Percentiles rank a stretch among this genome's conserved stretches.
These are phyloP conservation scores for Prolemur simus DNA, from an alignment of 2,113 vertebrate species.

Conservation along the genomic window DNA sequence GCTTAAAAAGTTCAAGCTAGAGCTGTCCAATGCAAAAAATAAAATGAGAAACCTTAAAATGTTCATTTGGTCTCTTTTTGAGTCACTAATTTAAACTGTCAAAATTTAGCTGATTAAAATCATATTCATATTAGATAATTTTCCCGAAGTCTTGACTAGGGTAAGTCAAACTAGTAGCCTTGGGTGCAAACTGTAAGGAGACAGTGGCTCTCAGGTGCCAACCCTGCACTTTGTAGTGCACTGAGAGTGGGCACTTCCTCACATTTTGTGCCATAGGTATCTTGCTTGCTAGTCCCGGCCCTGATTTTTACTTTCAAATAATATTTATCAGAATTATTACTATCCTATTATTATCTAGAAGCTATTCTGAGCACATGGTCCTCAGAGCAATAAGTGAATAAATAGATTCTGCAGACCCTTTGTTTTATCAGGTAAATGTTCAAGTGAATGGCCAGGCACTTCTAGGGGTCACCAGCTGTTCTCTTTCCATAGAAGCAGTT, in stretches of 20 bases:
- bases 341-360: not conserved
- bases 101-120: conserved; percentile 4
- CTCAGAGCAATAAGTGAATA: not conserved
- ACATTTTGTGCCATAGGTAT: not conserved
- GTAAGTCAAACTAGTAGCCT: not conserved
- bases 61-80: not conserved
- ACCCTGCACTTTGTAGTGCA: rapidly evolving
- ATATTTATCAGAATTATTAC: not conserved
- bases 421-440: not conserved
- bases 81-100: not conserved
- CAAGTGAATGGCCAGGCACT: not conserved
- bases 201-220: not conserved
- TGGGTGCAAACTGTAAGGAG: not conserved
- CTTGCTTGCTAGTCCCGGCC: not conserved
- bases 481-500: not conserved
- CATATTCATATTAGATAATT: not conserved
- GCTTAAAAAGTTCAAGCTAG: not conserved
- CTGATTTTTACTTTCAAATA: conserved; percentile 24
- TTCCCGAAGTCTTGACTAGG: not conserved
- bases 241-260: not conserved
- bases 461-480: not conserved
- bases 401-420: not conserved
- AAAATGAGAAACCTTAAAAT: not conserved
- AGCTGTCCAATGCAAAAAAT: not conserved
- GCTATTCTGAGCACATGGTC: not conserved